Conservation (phyloP, 2,888 invertebrate genomes). For the Ormyrus thymus region DNA sequence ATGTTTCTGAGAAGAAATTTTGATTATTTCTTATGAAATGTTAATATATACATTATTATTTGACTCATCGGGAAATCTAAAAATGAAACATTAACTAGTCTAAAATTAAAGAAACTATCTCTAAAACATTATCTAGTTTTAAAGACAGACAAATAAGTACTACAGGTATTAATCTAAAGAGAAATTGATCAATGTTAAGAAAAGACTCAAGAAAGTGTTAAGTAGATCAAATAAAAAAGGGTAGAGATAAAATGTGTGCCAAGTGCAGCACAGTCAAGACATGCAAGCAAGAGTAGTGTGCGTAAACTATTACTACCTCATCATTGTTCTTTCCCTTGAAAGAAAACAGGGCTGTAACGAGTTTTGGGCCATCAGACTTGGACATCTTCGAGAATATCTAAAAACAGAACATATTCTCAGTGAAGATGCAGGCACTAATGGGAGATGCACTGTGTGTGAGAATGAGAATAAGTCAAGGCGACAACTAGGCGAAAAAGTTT, state of each 20-base stretch:
- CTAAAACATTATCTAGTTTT: too few relatives aligned
- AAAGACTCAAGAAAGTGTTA: not conserved
- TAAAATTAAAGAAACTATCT: not conserved
- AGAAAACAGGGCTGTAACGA: slow-evolving; percentile 93
- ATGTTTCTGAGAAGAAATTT: too few relatives aligned
- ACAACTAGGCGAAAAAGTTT: slow-evolving; percentile 12
- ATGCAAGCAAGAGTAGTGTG: slow-evolving; percentile 1
- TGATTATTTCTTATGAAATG: too few relatives aligned
- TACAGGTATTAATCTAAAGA: not conserved
- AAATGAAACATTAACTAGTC: not conserved
- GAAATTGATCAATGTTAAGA: not conserved
- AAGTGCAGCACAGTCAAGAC: slow-evolving; percentile 38
- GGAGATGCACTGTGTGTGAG: not conserved
- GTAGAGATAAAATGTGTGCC: slow-evolving; percentile 32
- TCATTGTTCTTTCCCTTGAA: slow-evolving; percentile 98
- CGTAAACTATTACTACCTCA: slow-evolving; percentile 80
- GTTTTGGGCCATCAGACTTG: slow-evolving; percentile 69
- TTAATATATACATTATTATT: too few relatives aligned
- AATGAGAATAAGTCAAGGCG: slow-evolving; percentile 28
- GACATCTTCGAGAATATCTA: slow-evolving; percentile 62
- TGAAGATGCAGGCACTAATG: not conserved
- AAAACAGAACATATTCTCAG: slow-evolving; percentile 37
- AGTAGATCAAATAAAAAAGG: slow-evolving; percentile 32
- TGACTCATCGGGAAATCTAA: not conserved
- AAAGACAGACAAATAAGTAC: too few relatives aligned